Percentiles rank a stretch among this genome's conserved stretches.
Conservation (phyloP, 2,113 vertebrate species). For the Mellivora capensis region DNA sequence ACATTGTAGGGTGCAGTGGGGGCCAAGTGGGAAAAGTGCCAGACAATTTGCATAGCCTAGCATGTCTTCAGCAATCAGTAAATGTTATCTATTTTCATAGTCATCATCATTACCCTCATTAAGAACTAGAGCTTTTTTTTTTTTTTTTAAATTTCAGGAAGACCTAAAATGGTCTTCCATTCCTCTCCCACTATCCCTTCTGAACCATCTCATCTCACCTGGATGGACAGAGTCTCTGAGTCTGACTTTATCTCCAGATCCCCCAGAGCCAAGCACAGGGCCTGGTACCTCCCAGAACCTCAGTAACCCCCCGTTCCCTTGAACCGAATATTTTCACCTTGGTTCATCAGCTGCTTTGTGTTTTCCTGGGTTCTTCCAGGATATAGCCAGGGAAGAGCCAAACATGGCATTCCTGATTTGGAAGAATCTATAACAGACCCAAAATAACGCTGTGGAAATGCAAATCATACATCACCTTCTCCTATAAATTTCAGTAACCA, state of each 20-base stretch:
- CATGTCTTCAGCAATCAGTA: not conserved
- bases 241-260: not conserved
- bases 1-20: not conserved
- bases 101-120: not conserved
- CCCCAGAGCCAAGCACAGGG: not conserved
- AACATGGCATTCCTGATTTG: not conserved
- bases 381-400: not conserved
- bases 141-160: not conserved
- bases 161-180: not conserved
- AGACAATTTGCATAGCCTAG: not conserved
- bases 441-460: slow-evolving; percentile 41
- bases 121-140: not conserved
- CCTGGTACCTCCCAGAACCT: not conserved
- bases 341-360: not conserved
- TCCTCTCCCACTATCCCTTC: not conserved
- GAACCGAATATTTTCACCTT: not conserved
- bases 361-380: not conserved
- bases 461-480: slow-evolving; percentile 21
- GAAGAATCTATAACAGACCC: slow-evolving; percentile 29
- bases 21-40: not conserved
- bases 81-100: too few species aligned
- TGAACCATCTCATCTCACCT: not conserved
- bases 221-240: not conserved
- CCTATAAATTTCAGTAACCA: slow-evolving; percentile 64
- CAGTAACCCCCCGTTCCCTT: not conserved